Conservation (phyloP, 2,797 vertebrate genomes). For the Cryptoprocta ferox region DNA sequence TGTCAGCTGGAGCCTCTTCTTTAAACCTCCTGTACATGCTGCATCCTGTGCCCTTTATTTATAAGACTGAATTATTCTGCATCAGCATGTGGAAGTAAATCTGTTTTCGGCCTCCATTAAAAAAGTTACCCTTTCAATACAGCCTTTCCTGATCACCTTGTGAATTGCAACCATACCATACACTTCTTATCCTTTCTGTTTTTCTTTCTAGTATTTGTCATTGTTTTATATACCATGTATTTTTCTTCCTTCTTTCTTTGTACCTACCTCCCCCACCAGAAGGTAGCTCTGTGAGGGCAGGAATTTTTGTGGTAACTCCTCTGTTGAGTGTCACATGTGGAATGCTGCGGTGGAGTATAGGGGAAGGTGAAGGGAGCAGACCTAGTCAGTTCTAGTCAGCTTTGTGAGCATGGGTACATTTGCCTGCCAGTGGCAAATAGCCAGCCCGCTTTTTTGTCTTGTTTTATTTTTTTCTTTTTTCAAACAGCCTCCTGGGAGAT, state of each 20-base stretch:
- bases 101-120: not conserved
- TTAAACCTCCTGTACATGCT: not conserved
- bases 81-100: not conserved
- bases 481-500: slow-evolving; percentile 71
- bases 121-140: not conserved
- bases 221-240: not conserved
- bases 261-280: not conserved
- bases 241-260: not conserved
- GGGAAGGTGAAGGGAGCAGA: not conserved
- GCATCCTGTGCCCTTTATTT: not conserved
- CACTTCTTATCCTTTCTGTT: not conserved
- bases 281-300: not conserved
- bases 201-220: not conserved
- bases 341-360: not conserved
- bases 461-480: not conserved
- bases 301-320: not conserved
- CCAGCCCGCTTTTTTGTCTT: not conserved
- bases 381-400: no score
- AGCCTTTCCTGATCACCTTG: not conserved
- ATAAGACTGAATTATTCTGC: not conserved
- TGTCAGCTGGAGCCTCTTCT: not conserved
- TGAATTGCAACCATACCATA: not conserved
- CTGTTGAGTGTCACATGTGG: not conserved
- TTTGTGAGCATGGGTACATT: not conserved
- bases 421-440: not conserved